Evolutionary conservation across 2,888 invertebrate genomes (phyloP), one percentile per base, ranked within the genome.

Genomic region (Pyrocoelia pectoralis): DNA sequence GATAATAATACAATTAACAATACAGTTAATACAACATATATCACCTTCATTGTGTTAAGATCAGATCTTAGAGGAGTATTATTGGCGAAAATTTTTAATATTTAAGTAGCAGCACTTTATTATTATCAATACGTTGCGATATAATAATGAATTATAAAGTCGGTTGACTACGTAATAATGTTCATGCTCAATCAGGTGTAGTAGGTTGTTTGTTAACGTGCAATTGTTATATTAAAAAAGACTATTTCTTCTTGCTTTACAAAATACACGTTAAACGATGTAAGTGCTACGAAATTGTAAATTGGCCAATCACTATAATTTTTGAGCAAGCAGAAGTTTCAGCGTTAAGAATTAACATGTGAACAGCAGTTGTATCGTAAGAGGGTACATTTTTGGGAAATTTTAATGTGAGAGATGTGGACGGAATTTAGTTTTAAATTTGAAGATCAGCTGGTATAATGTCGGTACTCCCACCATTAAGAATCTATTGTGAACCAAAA

Each of bases 1-100:
- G 75, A 73, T 69, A 75, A 72, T 74, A 72, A 69, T 75, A 76
- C 73, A 72, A 70, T 73, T 69, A 71, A 70, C 71, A 73, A 71
- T 70, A 70, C 71, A 73, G 71, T 70, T 66, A 72, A 72, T 68
- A 72, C 59, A 62, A 66, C 65, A 61, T 58, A 58, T 61, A 64
- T 64, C 64, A 64, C 64, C n/a, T 57, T 65, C 54, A 55, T n/a
- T 65, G 58, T 65, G 61, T n/a, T 61, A 63, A 63, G 63, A 60
- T 64, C 64, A 57, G 65, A 64, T 64, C 64, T 64, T 61, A 65
- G 6, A 61, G n/a, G 65, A 61, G 58, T 61, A 65, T 65, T 61
- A 65, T 61, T 65, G 61, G 65, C 65, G 57, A 58, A 60, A 58
- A 49, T 58, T 57, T 50, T 61, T 56, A 50, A 61, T 65, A 49